Evolutionary conservation across 2,797 vertebrate species (phyloP).

Genomic region (Parotocinclus haroldoi): DNA sequence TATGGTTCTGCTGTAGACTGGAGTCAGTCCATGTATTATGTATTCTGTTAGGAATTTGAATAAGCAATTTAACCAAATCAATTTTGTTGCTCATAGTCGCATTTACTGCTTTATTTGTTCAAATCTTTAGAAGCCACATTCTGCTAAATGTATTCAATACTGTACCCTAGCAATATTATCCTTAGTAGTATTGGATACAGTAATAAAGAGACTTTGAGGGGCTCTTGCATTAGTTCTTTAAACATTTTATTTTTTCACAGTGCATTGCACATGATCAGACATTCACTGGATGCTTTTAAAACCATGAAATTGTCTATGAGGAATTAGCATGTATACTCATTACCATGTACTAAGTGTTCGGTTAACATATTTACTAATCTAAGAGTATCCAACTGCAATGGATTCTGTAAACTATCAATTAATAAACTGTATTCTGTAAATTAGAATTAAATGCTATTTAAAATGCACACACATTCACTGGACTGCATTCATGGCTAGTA

Average conservation of each 20-base stretch:
- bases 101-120: slow-evolving; percentile 45
- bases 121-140: background rate
- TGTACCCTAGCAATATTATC: too few relatives aligned
- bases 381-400: slow-evolving; percentile 38
- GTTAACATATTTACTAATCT: slow-evolving; percentile 49
- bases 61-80: slow-evolving; percentile 77
- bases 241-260: slow-evolving; percentile 41
- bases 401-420: slow-evolving; percentile 33
- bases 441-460: slow-evolving; percentile 27
- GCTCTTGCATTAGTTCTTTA: background rate
- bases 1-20: slow-evolving; percentile 76
- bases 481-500: slow-evolving; percentile 23
- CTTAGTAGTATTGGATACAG: too few relatives aligned
- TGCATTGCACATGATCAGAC: slow-evolving; percentile 40
- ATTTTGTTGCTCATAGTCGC: slow-evolving; percentile 69
- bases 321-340: too few relatives aligned
- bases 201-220: background rate
- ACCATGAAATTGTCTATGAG: slow-evolving; percentile 36
- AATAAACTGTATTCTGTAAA: slow-evolving; percentile 35
- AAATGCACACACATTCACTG: slow-evolving; percentile 32
- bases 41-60: slow-evolving; percentile 73
- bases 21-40: slow-evolving; percentile 73
- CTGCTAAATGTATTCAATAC: background rate
- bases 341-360: slow-evolving; percentile 48
- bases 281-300: slow-evolving; percentile 40